phyloP scores from a whole-genome alignment of 1,140 invertebrate species.

The Drosophila arawakana region DNA sequence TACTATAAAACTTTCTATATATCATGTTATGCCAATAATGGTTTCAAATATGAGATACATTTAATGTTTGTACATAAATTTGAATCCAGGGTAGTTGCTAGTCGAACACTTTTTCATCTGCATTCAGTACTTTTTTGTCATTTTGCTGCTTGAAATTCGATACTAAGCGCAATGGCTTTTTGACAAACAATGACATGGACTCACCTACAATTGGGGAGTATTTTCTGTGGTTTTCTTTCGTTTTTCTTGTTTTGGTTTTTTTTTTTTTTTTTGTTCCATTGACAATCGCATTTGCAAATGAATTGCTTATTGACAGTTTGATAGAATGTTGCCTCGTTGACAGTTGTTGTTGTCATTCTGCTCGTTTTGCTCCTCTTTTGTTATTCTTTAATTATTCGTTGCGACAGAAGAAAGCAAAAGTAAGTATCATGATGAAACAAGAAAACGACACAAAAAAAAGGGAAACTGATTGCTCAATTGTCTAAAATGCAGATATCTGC shows the following conservation, averaged over 20 bases:
- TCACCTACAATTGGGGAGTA: conserved; percentile 64
- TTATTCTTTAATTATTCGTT: conserved; percentile 76
- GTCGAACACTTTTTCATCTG: background rate
- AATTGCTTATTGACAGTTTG: conserved; percentile 83
- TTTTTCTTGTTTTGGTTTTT: conserved; percentile 41
- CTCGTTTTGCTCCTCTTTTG: conserved; percentile 47
- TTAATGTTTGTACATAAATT: too few relatives aligned
- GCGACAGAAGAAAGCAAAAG: conserved; percentile 10
- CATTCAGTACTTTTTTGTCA: conserved; percentile 20
- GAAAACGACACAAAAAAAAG: conserved; percentile 4
- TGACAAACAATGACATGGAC: conserved; percentile 79
- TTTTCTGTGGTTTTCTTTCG: conserved; percentile 26
- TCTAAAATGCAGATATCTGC: conserved; percentile 14
- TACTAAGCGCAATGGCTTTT: conserved; percentile 77
- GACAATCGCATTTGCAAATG: conserved; percentile 76
- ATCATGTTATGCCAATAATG: too few relatives aligned
- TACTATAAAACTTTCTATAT: too few relatives aligned
- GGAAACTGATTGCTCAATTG: conserved; percentile 30
- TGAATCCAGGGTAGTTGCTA: background rate
- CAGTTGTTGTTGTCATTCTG: conserved; percentile 38
- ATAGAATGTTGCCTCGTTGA: conserved; percentile 69
- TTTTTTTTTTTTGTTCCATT: conserved; percentile 36
- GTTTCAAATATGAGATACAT: too few relatives aligned
- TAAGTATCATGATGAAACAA: conserved; percentile 3
- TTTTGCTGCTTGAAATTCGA: conserved; percentile 59